These are phyloP conservation scores for Tortrix viridana DNA, from an alignment of 2,888 invertebrate species.

Conservation along the genomic window DNA sequence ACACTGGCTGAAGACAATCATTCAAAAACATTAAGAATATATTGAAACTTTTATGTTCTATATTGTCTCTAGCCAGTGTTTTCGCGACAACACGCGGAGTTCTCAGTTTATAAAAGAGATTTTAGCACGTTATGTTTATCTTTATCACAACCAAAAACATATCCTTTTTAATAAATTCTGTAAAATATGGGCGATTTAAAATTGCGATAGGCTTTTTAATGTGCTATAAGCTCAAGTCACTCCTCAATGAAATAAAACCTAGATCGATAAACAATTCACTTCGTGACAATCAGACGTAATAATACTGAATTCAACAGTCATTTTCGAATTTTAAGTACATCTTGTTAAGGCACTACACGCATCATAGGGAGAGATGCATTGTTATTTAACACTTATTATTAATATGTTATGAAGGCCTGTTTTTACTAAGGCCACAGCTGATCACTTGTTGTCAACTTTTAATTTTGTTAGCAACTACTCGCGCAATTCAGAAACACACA, in stretches of 20 bases:
- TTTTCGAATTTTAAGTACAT: constrained; percentile 58
- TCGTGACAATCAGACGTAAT: constrained; percentile 44
- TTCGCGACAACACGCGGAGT: constrained; percentile 6
- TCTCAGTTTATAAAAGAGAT: not conserved
- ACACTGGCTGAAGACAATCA: constrained; percentile 20
- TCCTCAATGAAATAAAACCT: constrained; percentile 22
- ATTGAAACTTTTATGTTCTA: not conserved
- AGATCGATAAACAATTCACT: constrained; percentile 26
- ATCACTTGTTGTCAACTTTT: constrained; percentile 17
- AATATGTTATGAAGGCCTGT: constrained; percentile 70
- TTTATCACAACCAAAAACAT: not conserved
- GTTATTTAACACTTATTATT: constrained; percentile 72
- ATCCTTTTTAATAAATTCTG: not conserved
- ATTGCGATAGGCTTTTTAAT: not conserved
- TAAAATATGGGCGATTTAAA: constrained; percentile 2
- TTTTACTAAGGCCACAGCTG: constrained; percentile 41
- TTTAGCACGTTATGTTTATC: not conserved
- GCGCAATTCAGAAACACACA: constrained; percentile 67
- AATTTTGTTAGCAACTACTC: constrained; percentile 38
- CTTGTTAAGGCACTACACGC: constrained; percentile 64
- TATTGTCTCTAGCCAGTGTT: constrained; percentile 7
- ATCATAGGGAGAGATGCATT: constrained; percentile 69
- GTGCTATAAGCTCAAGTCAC: constrained; percentile 7
- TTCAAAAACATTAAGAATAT: not conserved
- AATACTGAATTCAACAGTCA: constrained; percentile 64